Evolutionary conservation across 2,113 vertebrate species (phyloP).

Genomic region (Dicentrarchus labrax): DNA sequence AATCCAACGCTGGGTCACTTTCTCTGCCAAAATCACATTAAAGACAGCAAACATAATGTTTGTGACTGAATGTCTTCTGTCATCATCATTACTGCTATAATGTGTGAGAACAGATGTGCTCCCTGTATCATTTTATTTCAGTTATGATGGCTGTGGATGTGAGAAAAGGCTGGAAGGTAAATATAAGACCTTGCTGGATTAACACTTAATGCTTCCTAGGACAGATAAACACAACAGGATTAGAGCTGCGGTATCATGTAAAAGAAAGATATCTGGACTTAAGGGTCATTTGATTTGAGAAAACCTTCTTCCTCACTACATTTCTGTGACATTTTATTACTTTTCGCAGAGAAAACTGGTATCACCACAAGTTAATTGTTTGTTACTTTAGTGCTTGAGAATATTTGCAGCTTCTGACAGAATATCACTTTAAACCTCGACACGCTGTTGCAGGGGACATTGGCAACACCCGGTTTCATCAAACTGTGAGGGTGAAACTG

Average conservation of each 20-base stretch:
- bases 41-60: neutral
- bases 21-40: neutral
- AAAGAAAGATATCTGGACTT: neutral
- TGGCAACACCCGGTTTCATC: neutral
- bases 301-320: neutral
- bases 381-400: neutral
- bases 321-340: neutral
- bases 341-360: neutral
- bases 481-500: slow-evolving; percentile 39
- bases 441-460: neutral
- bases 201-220: neutral
- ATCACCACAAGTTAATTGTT: neutral
- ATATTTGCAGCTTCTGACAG: neutral
- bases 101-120: neutral
- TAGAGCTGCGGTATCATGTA: neutral
- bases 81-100: too few species aligned
- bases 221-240: neutral
- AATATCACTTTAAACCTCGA: neutral
- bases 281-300: neutral
- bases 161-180: neutral
- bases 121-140: neutral
- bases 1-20: neutral
- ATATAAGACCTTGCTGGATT: neutral
- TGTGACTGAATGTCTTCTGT: neutral
- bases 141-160: neutral